A percentile compares a stretch with the other conserved stretches of the same genome.
Evolutionary conservation across 2,888 invertebrate species (phyloP).

Genomic region (Dolomedes plantarius): DNA sequence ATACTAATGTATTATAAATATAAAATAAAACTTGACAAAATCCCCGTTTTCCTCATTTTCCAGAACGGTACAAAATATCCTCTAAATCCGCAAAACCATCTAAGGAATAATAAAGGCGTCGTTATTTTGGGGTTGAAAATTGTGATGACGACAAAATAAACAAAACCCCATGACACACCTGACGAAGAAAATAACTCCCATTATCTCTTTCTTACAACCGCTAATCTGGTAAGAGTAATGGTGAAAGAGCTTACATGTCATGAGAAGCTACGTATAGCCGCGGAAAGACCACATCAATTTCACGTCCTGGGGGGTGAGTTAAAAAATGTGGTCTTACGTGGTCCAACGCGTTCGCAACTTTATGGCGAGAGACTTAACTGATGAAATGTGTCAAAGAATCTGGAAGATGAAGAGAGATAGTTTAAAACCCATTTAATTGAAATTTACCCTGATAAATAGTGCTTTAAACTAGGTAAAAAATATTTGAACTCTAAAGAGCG

Average conservation of each 20-base stretch:
- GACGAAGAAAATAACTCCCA: constrained; percentile 68
- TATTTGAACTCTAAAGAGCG: too few relatives aligned
- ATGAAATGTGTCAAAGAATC: neutral
- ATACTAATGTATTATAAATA: too few relatives aligned
- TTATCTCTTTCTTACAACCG: constrained; percentile 65
- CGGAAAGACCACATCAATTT: constrained; percentile 59
- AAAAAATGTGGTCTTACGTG: constrained; percentile 38
- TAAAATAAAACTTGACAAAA: too few relatives aligned
- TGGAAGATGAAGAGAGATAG: neutral
- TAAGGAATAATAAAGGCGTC: neutral
- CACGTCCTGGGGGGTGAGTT: constrained; percentile 54
- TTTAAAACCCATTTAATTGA: neutral
- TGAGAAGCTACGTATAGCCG: constrained; percentile 48
- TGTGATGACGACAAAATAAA: neutral
- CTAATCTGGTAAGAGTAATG: constrained; percentile 69
- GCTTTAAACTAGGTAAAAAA: too few relatives aligned
- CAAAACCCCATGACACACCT: constrained; percentile 24
- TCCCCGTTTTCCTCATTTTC: neutral
- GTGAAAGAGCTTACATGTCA: constrained; percentile 66
- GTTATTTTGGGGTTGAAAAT: neutral
- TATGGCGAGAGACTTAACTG: neutral
- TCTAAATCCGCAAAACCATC: neutral
- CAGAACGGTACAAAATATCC: neutral
- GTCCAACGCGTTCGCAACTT: neutral
- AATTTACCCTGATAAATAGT: too few relatives aligned